A percentile compares a stretch with the other conserved stretches of the same genome.
These are phyloP conservation scores for Tricholauxania praeusta DNA, from an alignment of 2,888 invertebrate species.

Conservation along the genomic window DNA sequence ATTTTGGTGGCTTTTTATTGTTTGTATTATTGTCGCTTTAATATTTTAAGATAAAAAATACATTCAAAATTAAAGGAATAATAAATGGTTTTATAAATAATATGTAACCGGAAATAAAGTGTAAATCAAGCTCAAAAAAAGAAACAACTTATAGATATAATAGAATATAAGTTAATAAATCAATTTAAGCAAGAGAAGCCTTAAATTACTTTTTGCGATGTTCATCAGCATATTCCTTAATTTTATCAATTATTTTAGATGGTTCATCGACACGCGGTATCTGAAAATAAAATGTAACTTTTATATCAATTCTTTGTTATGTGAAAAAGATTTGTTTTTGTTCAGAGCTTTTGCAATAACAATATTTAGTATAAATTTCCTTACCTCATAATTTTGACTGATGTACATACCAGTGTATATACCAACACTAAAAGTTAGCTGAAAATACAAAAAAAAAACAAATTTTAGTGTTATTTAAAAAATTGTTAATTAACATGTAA, in stretches of 20 bases:
- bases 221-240: slow-evolving; percentile 74
- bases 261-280: slow-evolving; percentile 90
- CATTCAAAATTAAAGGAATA: slow-evolving; percentile 1
- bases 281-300: slow-evolving; percentile 69
- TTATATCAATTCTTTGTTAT: background rate
- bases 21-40: background rate
- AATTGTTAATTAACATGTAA: no score
- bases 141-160: background rate
- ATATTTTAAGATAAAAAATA: background rate
- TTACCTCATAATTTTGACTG: slow-evolving; percentile 78
- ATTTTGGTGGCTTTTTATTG: slow-evolving; percentile 1
- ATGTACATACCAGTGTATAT: slow-evolving; percentile 80
- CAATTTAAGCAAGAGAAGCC: background rate
- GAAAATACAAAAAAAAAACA: slow-evolving; percentile 46
- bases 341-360: background rate
- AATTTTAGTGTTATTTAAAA: no score
- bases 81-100: background rate
- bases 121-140: slow-evolving; percentile 8
- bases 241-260: slow-evolving; percentile 75
- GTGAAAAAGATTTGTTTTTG: background rate
- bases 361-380: background rate
- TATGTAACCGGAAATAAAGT: background rate
- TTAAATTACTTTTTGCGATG: slow-evolving; percentile 70
- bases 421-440: slow-evolving; percentile 77
- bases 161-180: background rate